Base-by-base conservation (phyloP, 2,797 vertebrate genomes). In the Cirrhinus molitorella region DNA sequence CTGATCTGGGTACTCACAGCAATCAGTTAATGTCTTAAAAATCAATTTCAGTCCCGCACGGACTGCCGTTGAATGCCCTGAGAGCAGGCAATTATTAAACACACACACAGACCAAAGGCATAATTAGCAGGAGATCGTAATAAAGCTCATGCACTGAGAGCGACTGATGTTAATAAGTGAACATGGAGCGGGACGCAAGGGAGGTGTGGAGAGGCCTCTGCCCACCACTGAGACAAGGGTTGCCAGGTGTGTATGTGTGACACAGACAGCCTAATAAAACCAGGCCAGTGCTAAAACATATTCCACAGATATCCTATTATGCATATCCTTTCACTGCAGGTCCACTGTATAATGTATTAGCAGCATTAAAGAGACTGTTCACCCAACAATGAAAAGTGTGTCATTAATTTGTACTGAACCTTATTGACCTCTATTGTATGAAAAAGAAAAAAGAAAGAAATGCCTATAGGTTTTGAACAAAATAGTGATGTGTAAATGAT, bases 11-110 rank as follows among this genome's bases (percentile, higher is more conserved):
- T 86, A 94, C 93, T 95, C 93, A 92, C 93, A 93, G 93, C 93
- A 95, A 95, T 95, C 94, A 93, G 93, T 92, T 94, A 94, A 95
- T 94, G 94, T 94, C 93, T 93, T 91, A 93, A 93, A 95, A 95
- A 94, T 95, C 94, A 94, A 95, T 95, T 95, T 92, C 91, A 92
- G 91, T 94, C 92, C 93, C 93, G 92, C 92, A 93, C 92, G 91
- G 92, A 63, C 57, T 53, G 57, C 93, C 94, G 93, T 94, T 94
- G 94, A 94, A 95, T 94, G 94, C 93, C 89, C 93, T 90, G 93
- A 91, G 94, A 95, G 94, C 94, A 93, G 92, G 91, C 94, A 93
- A 94, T 95, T 95, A 95, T 94, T 94, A 95, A 94, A 93, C 93
- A 94, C 93, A 94, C 87, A 88, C 93, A 94, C 93, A 94, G 93